A percentile compares a stretch with the other conserved stretches of the same genome.
phyloP scores from a whole-genome alignment of 2,888 invertebrate genomes.

The Chydorus sphaericus region DNA sequence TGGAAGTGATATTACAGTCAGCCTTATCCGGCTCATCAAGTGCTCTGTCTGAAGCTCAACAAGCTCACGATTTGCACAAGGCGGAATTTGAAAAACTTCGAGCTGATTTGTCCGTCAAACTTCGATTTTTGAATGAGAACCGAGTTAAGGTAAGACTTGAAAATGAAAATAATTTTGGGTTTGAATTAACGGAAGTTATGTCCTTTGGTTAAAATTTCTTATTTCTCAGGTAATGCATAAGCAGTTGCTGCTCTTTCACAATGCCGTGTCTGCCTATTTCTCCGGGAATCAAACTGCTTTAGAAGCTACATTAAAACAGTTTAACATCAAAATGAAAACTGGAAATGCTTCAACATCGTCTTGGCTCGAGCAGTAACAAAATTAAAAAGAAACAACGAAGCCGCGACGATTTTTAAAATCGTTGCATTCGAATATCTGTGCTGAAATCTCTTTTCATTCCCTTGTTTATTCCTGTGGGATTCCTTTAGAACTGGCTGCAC shows the following conservation, averaged over 20 bases:
- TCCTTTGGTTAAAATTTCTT: conserved; percentile 21
- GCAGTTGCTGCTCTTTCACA: conserved; percentile 86
- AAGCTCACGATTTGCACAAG: conserved; percentile 69
- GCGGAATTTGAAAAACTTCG: conserved; percentile 82
- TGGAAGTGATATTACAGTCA: conserved; percentile 58
- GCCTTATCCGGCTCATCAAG: not conserved
- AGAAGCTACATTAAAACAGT: conserved; percentile 86
- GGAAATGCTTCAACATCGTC: conserved; percentile 61
- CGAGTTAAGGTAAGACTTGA: conserved; percentile 44
- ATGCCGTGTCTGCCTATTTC: conserved; percentile 92
- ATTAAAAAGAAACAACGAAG: not conserved
- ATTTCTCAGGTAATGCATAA: conserved; percentile 98
- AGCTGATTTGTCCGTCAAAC: conserved; percentile 85
- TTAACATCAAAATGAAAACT: conserved; percentile 76
- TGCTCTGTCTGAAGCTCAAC: conserved; percentile 57
- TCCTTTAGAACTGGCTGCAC: no score
- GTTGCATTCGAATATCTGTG: no score
- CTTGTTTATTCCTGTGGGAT: no score
- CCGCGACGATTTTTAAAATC: no score
- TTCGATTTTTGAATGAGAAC: conserved; percentile 93
- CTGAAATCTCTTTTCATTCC: no score
- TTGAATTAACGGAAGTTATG: not conserved
- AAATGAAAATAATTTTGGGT: no score
- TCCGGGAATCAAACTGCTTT: conserved; percentile 87
- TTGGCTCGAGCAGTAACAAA: conserved; percentile 48